Evolutionary conservation across 1,140 invertebrate species (phyloP).

Genomic region (Polyergus mexicanus): DNA sequence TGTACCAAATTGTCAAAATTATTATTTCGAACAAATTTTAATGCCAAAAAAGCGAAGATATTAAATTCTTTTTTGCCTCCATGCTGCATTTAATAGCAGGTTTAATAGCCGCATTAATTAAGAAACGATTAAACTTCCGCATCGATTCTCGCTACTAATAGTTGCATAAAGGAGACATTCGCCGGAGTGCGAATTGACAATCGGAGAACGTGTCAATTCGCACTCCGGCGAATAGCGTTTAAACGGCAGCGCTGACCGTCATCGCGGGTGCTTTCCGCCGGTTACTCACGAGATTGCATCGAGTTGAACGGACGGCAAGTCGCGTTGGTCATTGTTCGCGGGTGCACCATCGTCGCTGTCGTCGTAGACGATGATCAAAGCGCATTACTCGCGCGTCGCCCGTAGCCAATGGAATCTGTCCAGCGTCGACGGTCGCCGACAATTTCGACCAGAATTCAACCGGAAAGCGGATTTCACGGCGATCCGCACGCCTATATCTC

Average conservation of each 20-base stretch:
- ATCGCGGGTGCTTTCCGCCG: background rate
- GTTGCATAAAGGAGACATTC: conserved; percentile 31
- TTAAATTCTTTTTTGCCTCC: background rate
- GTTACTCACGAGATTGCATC: conserved; percentile 48
- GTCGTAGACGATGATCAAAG: conserved; percentile 55
- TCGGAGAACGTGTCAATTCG: conserved; percentile 36
- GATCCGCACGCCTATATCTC: conserved; percentile 9
- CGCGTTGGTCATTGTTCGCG: conserved; percentile 43
- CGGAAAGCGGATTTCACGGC: conserved; percentile 44
- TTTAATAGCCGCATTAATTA: background rate
- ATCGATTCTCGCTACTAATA: background rate
- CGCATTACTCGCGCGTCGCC: conserved; percentile 55
- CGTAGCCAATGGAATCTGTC: conserved; percentile 47
- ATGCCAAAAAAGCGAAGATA: background rate
- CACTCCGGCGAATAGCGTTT: too few species aligned
- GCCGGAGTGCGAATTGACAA: conserved; percentile 26
- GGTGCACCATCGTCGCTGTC: conserved; percentile 6
- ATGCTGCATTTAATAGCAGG: background rate
- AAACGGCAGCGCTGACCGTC: conserved; percentile 5
- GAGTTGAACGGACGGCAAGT: conserved; percentile 34
- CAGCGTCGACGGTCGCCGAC: conserved; percentile 35
- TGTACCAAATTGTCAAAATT: background rate
- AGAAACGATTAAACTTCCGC: conserved; percentile 22
- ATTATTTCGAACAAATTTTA: background rate
- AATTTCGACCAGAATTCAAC: conserved; percentile 54